These are phyloP conservation scores for Lates japonicus DNA, from an alignment of 2,797 vertebrate genomes.

Conservation along the genomic window DNA sequence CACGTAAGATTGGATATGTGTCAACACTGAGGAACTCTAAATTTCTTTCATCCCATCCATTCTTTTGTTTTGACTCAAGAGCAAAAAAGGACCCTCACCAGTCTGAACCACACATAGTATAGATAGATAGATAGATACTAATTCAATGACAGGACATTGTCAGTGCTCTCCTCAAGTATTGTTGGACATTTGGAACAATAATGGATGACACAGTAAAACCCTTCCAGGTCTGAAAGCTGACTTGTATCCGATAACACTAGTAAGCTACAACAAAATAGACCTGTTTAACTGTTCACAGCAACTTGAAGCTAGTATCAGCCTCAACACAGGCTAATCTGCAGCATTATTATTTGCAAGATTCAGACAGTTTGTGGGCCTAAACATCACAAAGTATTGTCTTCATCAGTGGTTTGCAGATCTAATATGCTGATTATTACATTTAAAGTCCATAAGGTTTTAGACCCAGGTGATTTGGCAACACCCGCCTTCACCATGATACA, in stretches of 20 bases:
- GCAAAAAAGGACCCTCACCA: background rate
- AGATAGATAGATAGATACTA: no score
- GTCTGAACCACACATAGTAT: background rate
- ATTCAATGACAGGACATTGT: constrained; percentile 10
- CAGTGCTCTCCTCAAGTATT: background rate
- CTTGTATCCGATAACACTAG: background rate
- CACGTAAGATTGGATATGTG: background rate
- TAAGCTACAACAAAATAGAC: background rate
- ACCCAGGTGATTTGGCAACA: no score
- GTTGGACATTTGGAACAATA: background rate
- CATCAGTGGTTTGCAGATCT: background rate
- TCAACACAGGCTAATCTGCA: background rate
- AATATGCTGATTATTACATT: background rate
- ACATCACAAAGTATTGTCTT: background rate
- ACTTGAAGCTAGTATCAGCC: background rate
- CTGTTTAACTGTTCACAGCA: background rate
- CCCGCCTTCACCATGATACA: no score
- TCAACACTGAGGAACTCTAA: background rate
- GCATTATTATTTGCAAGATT: background rate
- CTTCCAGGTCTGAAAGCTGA: background rate
- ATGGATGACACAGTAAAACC: background rate
- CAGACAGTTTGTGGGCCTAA: background rate
- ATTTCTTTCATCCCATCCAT: constrained; percentile 15
- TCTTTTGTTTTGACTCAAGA: constrained; percentile 1
- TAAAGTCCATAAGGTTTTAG: no score